Base-by-base conservation (phyloP, 92 coral and sea anemone species). In the Blastomussa wellsi region DNA sequence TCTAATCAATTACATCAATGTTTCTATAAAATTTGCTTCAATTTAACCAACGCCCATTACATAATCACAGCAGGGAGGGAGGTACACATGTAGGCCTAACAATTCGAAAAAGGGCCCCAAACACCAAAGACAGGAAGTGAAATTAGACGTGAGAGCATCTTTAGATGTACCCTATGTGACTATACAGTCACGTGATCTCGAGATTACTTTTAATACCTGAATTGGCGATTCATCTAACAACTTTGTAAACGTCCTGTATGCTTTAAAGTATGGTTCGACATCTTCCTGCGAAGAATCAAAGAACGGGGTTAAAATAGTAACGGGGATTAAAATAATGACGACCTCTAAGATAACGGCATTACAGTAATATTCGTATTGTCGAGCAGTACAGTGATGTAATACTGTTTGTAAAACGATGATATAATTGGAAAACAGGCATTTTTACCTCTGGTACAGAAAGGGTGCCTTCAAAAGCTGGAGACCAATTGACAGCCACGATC, bases 401-500 rank as follows among this genome's bases (percentile, higher is more conserved):
- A 51, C 15, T 17, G 4, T 17, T 28, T 26, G 35, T 0, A 28
- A 62, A 62, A 28, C 12, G 26, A 36, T 72, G 12, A 72, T 7
- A 3, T n/a, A 72, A 0, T 9, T 13, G 3, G 0, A 15, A 36
- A 38, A 5, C 31, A 22, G 37, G 20, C 39, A 19, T 10, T 26
- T 76, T 55, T 87, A 94, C 98, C 98, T 94, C 98, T 17, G 90
- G 90, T 26, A 92, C 98, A 31, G 80, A 82, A n/a, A 90, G 84
- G 39, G 98, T 89, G 1, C 98, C 98, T 69, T 94, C 98, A 88
- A 94, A 94, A 20, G 98, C 74, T 42, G 98, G 98, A 19, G 98
- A 79, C 98, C 98, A 94, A n/a, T 86, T 94, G 31, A 92, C 90
- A 49, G 87, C 87, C 22, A 94, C 95, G 72, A 94, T 88, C 98